Percentiles rank a stretch among this genome's conserved stretches.
phyloP scores from a whole-genome alignment of 2,888 invertebrate genomes.

The Mayetiola destructor region DNA sequence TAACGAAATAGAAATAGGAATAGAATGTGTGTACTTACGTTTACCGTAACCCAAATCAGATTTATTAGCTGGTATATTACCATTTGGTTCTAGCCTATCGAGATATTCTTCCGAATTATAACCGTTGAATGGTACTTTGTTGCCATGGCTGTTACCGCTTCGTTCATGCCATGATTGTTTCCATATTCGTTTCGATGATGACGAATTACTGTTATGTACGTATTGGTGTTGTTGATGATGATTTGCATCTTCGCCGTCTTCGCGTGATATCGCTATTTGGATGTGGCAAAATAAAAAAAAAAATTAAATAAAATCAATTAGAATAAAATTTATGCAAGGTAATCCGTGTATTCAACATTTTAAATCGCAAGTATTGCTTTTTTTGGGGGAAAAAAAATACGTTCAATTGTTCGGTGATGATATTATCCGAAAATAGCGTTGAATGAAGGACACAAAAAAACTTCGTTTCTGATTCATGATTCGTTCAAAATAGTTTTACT shows the following conservation, averaged over 20 bases:
- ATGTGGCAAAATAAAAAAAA: not conserved
- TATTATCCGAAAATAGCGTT: too few relatives aligned
- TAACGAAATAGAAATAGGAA: slow-evolving; percentile 23
- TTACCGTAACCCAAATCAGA: slow-evolving; percentile 56
- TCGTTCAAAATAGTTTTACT: too few relatives aligned
- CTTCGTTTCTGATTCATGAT: too few relatives aligned
- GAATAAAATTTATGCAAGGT: too few relatives aligned
- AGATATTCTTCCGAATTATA: slow-evolving; percentile 83
- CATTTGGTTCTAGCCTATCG: slow-evolving; percentile 84
- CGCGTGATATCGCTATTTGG: slow-evolving; percentile 75
- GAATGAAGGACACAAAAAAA: too few relatives aligned
- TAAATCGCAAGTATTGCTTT: too few relatives aligned
- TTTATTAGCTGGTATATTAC: slow-evolving; percentile 81
- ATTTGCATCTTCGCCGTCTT: slow-evolving; percentile 61
- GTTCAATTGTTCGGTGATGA: too few relatives aligned
- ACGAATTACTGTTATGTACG: slow-evolving; percentile 26
- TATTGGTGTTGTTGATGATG: slow-evolving; percentile 24
- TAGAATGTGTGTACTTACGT: slow-evolving; percentile 21
- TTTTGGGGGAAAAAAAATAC: not conserved
- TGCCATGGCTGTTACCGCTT: slow-evolving; percentile 39
- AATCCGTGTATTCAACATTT: too few relatives aligned
- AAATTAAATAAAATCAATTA: not conserved
- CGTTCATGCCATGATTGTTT: slow-evolving; percentile 38
- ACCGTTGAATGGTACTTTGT: slow-evolving; percentile 79
- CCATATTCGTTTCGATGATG: slow-evolving; percentile 42